Conservation (phyloP, 1,140 invertebrate species). For the Planococcus citri region DNA sequence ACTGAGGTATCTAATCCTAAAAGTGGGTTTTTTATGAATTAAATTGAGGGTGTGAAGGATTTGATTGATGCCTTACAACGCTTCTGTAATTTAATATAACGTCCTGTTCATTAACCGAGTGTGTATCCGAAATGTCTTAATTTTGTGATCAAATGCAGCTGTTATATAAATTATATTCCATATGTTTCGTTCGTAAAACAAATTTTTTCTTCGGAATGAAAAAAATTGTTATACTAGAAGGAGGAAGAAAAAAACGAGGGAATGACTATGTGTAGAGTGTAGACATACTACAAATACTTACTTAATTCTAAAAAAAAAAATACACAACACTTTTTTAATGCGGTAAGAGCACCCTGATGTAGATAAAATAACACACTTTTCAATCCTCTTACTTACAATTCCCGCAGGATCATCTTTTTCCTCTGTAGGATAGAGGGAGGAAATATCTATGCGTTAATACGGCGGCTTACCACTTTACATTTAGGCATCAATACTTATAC, state of each 20-base stretch:
- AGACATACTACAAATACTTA: too few relatives aligned
- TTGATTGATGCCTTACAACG: slow-evolving; percentile 14
- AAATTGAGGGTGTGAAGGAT: slow-evolving; percentile 11
- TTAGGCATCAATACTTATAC: too few relatives aligned
- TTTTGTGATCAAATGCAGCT: slow-evolving; percentile 14
- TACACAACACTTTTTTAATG: too few relatives aligned
- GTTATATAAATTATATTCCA: neutral
- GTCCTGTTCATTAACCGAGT: neutral
- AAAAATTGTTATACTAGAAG: neutral
- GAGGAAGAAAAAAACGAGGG: too few relatives aligned
- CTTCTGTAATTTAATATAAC: slow-evolving; percentile 17
- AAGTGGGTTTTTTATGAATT: slow-evolving; percentile 10
- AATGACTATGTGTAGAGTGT: too few relatives aligned
- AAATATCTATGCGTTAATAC: too few relatives aligned
- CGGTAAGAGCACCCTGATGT: neutral
- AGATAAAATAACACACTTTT: neutral
- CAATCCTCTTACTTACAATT: slow-evolving; percentile 1
- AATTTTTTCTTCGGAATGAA: neutral
- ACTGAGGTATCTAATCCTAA: slow-evolving; percentile 1
- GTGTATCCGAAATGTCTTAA: neutral
- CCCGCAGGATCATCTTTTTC: neutral
- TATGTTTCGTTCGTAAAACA: neutral
- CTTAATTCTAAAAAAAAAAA: too few relatives aligned
- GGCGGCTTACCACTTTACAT: too few relatives aligned
- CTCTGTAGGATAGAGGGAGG: too few relatives aligned